Base-by-base conservation (phyloP, 2,888 invertebrate genomes). In the Axea sp. region DNA sequence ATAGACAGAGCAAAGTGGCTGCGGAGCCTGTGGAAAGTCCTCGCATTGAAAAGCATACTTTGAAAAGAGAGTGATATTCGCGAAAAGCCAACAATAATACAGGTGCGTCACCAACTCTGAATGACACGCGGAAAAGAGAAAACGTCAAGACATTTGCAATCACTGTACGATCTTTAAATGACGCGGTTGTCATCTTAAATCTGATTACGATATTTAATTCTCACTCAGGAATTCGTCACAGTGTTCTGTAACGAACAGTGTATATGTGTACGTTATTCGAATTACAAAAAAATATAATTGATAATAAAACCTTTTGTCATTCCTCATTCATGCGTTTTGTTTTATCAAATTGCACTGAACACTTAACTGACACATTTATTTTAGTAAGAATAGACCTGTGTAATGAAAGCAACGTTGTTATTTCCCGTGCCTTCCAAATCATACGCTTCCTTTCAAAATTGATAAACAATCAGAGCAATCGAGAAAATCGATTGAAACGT, bases 81-180 rank as follows among this genome's bases (percentile, higher is more conserved):
- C 39, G 65, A 51, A 64, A 71, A 57, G 51, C 64, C 35, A 62
- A 47, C 55, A 37, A 59, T 59, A 45, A 59, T 72, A 72, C 72
- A 72, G 65, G 37, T 51, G 31, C 65, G 24, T 53, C 37, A 53
- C 43, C 39, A 51, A 45, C 28, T 11, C 39, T 33, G 45, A 71
- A 71, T 35, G 71, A 31, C 8, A 3, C 28, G n/a, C 33, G 6
- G 24, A 51, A 51, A 64, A 51, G 12, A 19, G 35, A 28, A 14
- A 24, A 28, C 35, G 26, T 24, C 24, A 26, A 5, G 15, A 37
- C 35, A 35, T 28, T 28, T 8, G 33, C 28, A 37, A 60, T 51
- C 45, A 37, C 43, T 15, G 11, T 0, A 12, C 15, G 35, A 59
- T 12, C 28, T 31, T 60, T 53, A 53, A 60, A 19, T 19, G 4